Conservation (phyloP, 1,140 invertebrate species). For the Platyscapa corneri region DNA sequence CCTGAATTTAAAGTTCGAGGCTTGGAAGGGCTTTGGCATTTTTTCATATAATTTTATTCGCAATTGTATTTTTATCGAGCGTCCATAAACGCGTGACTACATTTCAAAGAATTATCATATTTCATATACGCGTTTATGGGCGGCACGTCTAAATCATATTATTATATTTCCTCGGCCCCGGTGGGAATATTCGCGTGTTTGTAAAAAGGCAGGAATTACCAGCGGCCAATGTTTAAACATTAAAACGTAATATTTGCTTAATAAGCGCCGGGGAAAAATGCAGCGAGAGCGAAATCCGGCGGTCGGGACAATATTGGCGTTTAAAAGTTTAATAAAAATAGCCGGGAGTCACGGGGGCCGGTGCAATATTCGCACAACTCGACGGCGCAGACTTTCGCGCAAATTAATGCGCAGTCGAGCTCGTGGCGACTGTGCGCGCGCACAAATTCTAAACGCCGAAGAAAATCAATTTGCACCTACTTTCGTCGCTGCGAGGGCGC, state of each 20-base stretch:
- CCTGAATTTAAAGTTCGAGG: too few species aligned
- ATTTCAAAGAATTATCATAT: background rate
- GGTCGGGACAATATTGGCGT: too few species aligned
- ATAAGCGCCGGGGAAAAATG: too few species aligned
- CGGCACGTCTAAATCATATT: too few species aligned
- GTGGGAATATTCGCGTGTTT: too few species aligned
- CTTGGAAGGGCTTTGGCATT: background rate
- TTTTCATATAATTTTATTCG: background rate
- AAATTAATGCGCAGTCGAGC: too few species aligned
- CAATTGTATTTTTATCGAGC: background rate
- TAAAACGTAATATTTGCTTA: conserved; percentile 31
- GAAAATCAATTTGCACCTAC: background rate
- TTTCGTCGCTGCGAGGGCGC: too few species aligned
- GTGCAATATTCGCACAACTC: background rate
- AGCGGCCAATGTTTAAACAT: conserved; percentile 13
- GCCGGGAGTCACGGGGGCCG: background rate
- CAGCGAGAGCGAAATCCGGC: too few species aligned
- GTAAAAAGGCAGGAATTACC: conserved; percentile 35
- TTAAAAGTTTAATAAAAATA: background rate
- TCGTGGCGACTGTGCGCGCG: too few species aligned
- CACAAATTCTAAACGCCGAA: conserved; percentile 12
- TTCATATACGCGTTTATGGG: background rate
- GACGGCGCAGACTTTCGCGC: background rate
- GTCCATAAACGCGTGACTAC: background rate
- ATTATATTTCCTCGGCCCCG: too few species aligned